Evolutionary conservation across 2,888 invertebrate species (phyloP), one percentile per base, ranked within the genome.

Genomic region (Thereva nobilitata): DNA sequence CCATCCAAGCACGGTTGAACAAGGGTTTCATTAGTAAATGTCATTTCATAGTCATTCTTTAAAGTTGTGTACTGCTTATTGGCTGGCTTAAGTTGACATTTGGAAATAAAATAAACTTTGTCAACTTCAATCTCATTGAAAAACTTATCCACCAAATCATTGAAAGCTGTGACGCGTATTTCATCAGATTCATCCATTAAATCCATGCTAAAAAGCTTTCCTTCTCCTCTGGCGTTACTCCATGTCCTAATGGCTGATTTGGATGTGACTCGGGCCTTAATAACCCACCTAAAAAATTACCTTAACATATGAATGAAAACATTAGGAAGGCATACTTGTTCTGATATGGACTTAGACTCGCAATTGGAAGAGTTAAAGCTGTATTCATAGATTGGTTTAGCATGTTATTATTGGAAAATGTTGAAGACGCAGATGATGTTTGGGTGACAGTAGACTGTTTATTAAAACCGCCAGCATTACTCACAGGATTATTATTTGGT

Each of bases 11-110:
- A 87, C 68, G 82, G 82, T 4, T 85, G 83, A 0, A 87, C 83
- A 0, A 84, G 84, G 0, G 94, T 90, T 52, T 97, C 95, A 5
- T 82, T 80, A 8, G 84, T 87, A 75, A 97, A 88, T 1, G 93
- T 90, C 89, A 99, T 91, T 80, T 99, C 99, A 76, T 97, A 99
- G 77, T 98, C 97, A 77, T 97, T 95, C 72, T 92, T 92, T 5
- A 96, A 79, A 44, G 83, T 86, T 41, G 86, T 85, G 79, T 86
- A 99, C 76, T 92, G 90, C 77, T 95, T 97, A 80, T 99, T 97
- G 0, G 98, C 97, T 1, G 92, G 87, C 79, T 97, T 97, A n/a
- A 98, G 80, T 53, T 84, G 83, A 70, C 92, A 93, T 70, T 89
- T 89, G 53, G 91, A 90, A 69, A 99, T 88, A 77, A 87, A 95